Conservation (phyloP, 2,888 invertebrate genomes). For the Pristionchus mayeri region DNA sequence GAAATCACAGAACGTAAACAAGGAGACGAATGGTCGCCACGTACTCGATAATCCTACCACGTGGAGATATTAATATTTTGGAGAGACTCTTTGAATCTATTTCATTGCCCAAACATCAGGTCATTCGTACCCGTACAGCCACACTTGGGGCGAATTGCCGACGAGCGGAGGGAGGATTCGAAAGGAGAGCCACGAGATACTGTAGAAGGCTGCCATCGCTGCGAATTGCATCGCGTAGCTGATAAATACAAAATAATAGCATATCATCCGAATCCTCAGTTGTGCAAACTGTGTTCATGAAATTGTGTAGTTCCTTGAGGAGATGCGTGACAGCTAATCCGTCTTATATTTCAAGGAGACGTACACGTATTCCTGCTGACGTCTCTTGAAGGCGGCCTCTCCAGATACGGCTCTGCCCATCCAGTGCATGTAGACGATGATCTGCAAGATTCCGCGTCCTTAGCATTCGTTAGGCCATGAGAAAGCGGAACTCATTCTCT, state of each 20-base stretch:
- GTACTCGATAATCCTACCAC: too few species aligned
- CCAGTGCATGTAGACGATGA: conserved; percentile 3
- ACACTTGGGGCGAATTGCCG: conserved; percentile 6
- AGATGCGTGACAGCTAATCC: too few species aligned
- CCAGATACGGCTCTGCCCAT: neutral
- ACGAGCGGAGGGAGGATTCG: conserved; percentile 59
- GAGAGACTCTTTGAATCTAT: too few species aligned
- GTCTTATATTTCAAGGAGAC: too few species aligned
- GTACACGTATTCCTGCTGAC: conserved; percentile 39
- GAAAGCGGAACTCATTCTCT: neutral
- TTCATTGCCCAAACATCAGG: too few species aligned
- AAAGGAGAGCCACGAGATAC: conserved; percentile 60
- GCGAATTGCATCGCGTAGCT: conserved; percentile 65
- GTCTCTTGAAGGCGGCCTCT: neutral
- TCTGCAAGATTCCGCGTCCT: neutral
- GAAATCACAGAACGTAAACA: too few species aligned
- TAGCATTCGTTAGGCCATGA: too few species aligned
- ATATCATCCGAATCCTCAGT: too few species aligned
- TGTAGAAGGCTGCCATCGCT: conserved; percentile 61
- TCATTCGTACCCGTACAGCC: conserved; percentile 3
- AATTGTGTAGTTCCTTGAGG: neutral
- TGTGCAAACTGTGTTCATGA: neutral
- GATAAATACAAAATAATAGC: too few species aligned
- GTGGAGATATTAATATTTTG: too few species aligned
- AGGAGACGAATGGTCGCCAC: too few species aligned